Evolutionary conservation across 2,797 vertebrate genomes (phyloP).

Genomic region (Lagorchestes hirsutus): DNA sequence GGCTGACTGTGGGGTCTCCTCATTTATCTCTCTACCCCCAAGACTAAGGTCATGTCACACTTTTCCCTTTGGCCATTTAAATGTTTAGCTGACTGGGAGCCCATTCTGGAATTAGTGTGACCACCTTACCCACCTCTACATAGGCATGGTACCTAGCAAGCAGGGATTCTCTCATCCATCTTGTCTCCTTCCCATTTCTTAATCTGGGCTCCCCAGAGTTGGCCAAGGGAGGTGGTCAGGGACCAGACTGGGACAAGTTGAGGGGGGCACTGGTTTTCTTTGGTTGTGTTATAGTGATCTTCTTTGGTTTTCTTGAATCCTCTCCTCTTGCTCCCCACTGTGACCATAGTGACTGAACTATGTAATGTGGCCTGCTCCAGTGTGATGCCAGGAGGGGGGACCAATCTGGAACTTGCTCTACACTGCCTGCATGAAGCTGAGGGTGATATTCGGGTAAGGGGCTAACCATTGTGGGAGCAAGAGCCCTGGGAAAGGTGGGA

Average conservation of each 20-base stretch:
- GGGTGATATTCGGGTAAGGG: conserved; percentile 85
- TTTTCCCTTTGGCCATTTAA: background rate
- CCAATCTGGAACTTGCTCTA: conserved; percentile 87
- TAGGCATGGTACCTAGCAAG: background rate
- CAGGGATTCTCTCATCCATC: background rate
- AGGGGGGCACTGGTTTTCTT: background rate
- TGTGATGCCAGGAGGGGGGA: conserved; percentile 87
- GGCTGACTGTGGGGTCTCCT: background rate
- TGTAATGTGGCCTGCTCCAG: conserved; percentile 88
- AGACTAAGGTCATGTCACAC: background rate
- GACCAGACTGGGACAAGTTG: background rate
- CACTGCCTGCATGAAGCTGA: conserved; percentile 87
- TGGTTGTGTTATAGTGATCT: background rate
- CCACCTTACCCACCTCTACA: background rate
- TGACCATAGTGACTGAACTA: conserved; percentile 83
- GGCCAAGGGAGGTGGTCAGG: background rate
- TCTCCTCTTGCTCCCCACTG: no score
- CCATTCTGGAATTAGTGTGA: accelerated
- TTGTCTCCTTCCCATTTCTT: background rate
- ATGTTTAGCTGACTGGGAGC: background rate
- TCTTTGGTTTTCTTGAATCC: conserved; percentile 18
- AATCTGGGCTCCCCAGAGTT: background rate
- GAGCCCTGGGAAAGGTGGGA: background rate
- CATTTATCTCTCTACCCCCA: background rate
- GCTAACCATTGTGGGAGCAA: accelerated